These are phyloP conservation scores for Philhelius pedissequus DNA, from an alignment of 2,888 invertebrate species.

Conservation along the genomic window DNA sequence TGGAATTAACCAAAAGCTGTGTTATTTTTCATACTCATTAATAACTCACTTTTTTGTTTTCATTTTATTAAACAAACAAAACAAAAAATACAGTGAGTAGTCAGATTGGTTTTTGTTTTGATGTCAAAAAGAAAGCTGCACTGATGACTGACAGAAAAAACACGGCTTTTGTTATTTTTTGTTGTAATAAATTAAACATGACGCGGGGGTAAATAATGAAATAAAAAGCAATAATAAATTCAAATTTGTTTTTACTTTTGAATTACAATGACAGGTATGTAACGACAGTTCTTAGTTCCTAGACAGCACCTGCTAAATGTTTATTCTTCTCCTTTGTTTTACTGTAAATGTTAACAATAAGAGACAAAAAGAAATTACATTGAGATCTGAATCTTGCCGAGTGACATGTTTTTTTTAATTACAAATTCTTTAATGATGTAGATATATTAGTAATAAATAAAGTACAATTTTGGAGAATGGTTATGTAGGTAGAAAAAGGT, in stretches of 20 bases:
- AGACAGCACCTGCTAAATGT: background rate
- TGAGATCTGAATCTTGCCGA: background rate
- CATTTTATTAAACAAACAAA: background rate
- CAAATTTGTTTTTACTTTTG: background rate
- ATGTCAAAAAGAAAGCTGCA: background rate
- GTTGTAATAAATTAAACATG: background rate
- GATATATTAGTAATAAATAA: too few species aligned
- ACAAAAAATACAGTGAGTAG: background rate
- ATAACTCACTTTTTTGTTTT: too few species aligned
- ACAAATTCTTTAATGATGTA: background rate
- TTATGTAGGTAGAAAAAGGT: too few species aligned
- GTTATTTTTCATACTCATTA: background rate
- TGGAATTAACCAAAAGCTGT: background rate
- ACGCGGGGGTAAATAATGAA: background rate
- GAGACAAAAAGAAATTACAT: too few species aligned
- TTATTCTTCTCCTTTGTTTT: background rate
- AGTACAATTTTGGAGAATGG: too few species aligned
- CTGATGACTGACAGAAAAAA: background rate
- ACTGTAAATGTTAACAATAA: background rate
- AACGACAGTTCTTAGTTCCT: background rate
- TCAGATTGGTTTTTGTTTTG: background rate
- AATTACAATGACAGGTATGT: background rate
- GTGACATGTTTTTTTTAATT: background rate
- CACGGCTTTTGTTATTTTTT: background rate
- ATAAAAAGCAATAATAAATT: background rate